phyloP scores from a whole-genome alignment of 1,140 invertebrate species.

The Plectrocnemia conspersa region DNA sequence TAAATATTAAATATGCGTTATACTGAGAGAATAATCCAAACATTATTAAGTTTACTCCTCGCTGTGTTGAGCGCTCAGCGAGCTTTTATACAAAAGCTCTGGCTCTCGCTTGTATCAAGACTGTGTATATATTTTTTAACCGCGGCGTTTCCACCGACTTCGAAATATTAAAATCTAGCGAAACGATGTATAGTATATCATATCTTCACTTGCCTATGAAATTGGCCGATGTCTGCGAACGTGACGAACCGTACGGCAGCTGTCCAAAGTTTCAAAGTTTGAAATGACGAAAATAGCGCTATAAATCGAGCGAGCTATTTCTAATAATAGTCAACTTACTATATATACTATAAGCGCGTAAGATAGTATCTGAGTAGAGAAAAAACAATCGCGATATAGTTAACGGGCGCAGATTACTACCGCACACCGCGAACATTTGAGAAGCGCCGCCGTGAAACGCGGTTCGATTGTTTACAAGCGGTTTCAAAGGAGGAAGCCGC shows the following conservation, averaged over 20 bases:
- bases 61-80: too few species aligned
- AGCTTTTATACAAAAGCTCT: too few species aligned
- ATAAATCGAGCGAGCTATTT: too few species aligned
- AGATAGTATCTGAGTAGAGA: too few species aligned
- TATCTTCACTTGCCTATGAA: conserved; percentile 34
- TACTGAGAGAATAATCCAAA: too few species aligned
- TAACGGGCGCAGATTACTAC: too few species aligned
- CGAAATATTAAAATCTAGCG: conserved; percentile 34
- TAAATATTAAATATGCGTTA: too few species aligned
- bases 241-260: conserved; percentile 7
- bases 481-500: conserved; percentile 30
- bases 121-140: not conserved
- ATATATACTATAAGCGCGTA: too few species aligned
- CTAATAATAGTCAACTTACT: too few species aligned
- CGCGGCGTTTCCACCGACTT: not conserved
- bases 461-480: conserved; percentile 28
- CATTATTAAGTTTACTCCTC: too few species aligned
- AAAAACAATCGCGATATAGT: too few species aligned
- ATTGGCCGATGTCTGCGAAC: conserved; percentile 25
- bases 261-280: not conserved
- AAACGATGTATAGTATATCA: conserved; percentile 24
- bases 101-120: not conserved
- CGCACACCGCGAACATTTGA: not conserved
- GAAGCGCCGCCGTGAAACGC: not conserved
- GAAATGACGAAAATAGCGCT: too few species aligned